Conservation (phyloP, 2,113 vertebrate genomes). For the Silurus asotus region DNA sequence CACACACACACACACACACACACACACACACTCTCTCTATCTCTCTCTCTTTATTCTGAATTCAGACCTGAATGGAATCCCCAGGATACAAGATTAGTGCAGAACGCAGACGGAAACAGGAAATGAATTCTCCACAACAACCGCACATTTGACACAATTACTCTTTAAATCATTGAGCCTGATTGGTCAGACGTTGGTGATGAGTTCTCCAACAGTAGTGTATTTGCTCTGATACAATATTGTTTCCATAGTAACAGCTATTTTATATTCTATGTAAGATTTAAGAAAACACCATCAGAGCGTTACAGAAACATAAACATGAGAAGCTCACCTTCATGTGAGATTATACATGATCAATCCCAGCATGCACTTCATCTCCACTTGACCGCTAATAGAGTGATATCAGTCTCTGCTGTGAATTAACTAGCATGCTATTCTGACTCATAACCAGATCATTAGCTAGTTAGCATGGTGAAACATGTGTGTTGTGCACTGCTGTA, state of each 20-base stretch:
- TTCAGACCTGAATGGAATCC: background rate
- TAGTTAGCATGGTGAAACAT: background rate
- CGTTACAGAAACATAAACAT: background rate
- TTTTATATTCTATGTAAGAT: too few relatives aligned
- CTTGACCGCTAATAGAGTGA: background rate
- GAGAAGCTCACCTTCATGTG: background rate
- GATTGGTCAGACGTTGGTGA: background rate
- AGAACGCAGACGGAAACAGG: background rate
- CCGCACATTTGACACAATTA: background rate
- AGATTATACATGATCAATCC: background rate
- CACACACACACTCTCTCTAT: too few relatives aligned
- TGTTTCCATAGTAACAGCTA: background rate
- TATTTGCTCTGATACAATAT: background rate
- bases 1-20: too few relatives aligned
- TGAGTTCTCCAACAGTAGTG: background rate
- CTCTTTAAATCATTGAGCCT: background rate
- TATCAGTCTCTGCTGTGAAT: background rate
- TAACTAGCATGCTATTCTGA: background rate
- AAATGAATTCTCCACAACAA: background rate
- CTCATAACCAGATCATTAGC: background rate
- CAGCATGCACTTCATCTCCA: background rate
- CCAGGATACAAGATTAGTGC: background rate
- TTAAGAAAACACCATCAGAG: background rate
- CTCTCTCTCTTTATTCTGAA: too few relatives aligned
- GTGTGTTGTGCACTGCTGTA: background rate